Evolutionary conservation across 2,888 invertebrate species (phyloP).

Genomic region (Lamellibrachia columna): DNA sequence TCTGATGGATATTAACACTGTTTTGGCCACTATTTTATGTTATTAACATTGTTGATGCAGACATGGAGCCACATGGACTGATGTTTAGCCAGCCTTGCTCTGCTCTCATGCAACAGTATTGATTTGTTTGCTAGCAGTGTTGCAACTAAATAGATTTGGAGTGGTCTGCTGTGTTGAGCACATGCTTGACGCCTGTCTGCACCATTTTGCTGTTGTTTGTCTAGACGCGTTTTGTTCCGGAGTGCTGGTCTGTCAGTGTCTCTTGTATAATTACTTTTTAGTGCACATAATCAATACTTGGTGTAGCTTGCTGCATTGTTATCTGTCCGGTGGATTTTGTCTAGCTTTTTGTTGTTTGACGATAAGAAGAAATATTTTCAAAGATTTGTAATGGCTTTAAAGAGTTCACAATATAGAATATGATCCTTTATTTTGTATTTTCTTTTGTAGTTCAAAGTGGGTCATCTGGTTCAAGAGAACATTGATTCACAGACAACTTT

Average conservation of each 20-base stretch:
- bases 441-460: too few species aligned
- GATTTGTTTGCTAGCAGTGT: background rate
- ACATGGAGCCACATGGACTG: background rate
- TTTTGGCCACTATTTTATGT: background rate
- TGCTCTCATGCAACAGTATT: background rate
- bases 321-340: background rate
- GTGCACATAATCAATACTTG: background rate
- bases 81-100: background rate
- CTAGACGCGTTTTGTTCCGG: slow-evolving; percentile 6
- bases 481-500: too few species aligned
- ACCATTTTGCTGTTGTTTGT: background rate
- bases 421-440: background rate
- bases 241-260: background rate
- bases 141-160: background rate
- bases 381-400: background rate
- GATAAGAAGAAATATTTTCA: background rate
- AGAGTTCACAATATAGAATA: background rate
- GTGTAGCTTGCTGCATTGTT: background rate
- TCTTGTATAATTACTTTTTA: background rate
- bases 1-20: background rate
- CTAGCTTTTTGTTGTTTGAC: background rate
- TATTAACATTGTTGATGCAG: background rate
- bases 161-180: background rate
- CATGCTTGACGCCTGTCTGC: background rate
- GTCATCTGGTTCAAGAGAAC: too few species aligned